phyloP scores from a whole-genome alignment of 2,797 vertebrate genomes.

The Sphenopsis melanotis region DNA sequence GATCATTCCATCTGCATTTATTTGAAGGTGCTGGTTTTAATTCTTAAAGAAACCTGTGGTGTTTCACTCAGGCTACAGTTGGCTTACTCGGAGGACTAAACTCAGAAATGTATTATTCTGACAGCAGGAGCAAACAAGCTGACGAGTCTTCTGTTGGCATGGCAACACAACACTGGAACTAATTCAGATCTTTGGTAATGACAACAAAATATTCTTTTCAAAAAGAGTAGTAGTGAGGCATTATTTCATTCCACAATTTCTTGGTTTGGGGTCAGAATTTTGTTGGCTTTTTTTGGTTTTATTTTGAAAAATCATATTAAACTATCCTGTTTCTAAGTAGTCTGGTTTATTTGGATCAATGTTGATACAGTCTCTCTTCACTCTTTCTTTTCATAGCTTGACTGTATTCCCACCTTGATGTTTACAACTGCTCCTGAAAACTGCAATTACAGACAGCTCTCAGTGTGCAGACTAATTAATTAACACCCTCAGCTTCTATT shows the following conservation, averaged over 20 bases:
- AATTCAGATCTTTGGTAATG: conserved; percentile 34
- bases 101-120: conserved; percentile 36
- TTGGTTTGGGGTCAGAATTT: neutral
- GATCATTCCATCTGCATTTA: neutral
- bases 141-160: conserved; percentile 25
- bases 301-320: neutral
- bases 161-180: conserved; percentile 28
- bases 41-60: neutral
- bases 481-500: neutral
- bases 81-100: conserved; percentile 4
- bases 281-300: neutral
- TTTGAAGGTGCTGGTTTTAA: neutral
- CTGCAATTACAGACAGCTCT: neutral
- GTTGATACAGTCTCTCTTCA: neutral
- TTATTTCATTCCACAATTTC: neutral
- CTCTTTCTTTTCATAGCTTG: neutral
- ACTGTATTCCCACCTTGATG: neutral
- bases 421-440: conserved; percentile 3
- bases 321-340: neutral
- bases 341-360: neutral
- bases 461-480: conserved; percentile 5
- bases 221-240: neutral
- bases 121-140: conserved; percentile 42
- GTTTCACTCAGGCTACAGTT: neutral
- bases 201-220: neutral